Conservation (phyloP, 2,797 vertebrate genomes). For the Xerus rutilus region DNA sequence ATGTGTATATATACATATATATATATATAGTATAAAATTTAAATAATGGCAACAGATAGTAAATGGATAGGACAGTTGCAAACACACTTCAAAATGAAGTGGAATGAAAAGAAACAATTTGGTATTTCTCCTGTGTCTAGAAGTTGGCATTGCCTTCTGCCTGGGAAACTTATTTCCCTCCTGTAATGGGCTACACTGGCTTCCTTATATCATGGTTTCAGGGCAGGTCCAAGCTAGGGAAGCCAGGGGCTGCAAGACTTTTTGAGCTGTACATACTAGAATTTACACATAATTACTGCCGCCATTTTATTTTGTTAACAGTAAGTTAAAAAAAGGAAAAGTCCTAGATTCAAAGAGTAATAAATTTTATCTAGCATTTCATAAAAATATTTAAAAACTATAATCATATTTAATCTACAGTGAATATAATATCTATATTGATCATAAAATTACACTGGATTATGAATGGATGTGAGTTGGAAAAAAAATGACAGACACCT, state of each 20-base stretch:
- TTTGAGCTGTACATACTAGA: not conserved
- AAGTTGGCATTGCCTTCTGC: not conserved
- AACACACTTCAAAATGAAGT: not conserved
- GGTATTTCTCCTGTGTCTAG: not conserved
- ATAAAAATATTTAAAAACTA: not conserved
- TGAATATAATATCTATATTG: not conserved
- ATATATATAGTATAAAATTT: no score
- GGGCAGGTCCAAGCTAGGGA: not conserved
- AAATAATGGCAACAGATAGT: no score
- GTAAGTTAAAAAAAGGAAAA: not conserved
- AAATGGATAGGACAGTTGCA: not conserved
- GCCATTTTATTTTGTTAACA: not conserved
- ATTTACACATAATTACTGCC: not conserved
- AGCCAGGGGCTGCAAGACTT: not conserved
- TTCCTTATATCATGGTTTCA: not conserved
- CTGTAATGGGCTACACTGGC: rapidly evolving
- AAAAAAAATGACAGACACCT: not conserved
- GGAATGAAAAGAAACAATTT: not conserved
- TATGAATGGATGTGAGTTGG: not conserved
- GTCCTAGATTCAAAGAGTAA: not conserved
- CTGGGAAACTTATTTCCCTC: not conserved
- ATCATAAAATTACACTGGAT: not conserved
- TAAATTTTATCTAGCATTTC: not conserved
- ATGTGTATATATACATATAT: no score
- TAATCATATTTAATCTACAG: not conserved